Evolutionary conservation across 2,888 invertebrate genomes (phyloP).

Genomic region (Drosophila pseudotakahashii): DNA sequence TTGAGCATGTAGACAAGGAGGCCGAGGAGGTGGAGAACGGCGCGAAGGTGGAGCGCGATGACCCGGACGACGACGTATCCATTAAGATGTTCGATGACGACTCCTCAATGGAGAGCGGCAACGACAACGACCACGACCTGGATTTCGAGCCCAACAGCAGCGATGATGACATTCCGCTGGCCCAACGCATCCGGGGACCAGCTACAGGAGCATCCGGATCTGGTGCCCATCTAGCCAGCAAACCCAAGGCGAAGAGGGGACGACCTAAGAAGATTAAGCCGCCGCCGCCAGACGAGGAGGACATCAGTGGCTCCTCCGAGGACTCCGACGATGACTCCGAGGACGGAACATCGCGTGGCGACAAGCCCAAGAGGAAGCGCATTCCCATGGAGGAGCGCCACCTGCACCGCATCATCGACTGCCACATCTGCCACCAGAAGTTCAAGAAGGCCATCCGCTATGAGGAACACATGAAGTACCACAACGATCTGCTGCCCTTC

Average conservation of each 20-base stretch:
- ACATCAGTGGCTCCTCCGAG: conserved; percentile 40
- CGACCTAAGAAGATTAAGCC: conserved; percentile 40
- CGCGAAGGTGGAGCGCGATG: conserved; percentile 37
- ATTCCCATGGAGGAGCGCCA: conserved; percentile 74
- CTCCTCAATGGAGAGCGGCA: conserved; percentile 67
- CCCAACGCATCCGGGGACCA: conserved; percentile 64
- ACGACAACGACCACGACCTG: conserved; percentile 73
- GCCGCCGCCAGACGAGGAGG: conserved; percentile 35
- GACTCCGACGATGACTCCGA: conserved; percentile 31
- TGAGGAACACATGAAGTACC: conserved; percentile 82
- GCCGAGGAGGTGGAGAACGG: conserved; percentile 72
- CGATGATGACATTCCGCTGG: conserved; percentile 80
- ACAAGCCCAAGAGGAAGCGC: conserved; percentile 70
- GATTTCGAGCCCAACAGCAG: conserved; percentile 74
- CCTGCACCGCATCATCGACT: conserved; percentile 79
- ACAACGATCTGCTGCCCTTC: conserved; percentile 81
- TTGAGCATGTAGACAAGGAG: conserved; percentile 80
- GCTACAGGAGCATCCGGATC: conserved; percentile 16
- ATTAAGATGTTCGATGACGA: conserved; percentile 60
- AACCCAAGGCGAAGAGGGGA: conserved; percentile 41
- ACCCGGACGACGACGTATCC: conserved; percentile 14
- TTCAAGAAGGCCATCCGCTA: conserved; percentile 81
- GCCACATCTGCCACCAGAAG: conserved; percentile 81
- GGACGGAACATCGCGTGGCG: conserved; percentile 39
- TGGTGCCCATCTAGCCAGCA: conserved; percentile 2